Conservation (phyloP, 1,140 invertebrate species). For the Caenorhabditis latens region DNA sequence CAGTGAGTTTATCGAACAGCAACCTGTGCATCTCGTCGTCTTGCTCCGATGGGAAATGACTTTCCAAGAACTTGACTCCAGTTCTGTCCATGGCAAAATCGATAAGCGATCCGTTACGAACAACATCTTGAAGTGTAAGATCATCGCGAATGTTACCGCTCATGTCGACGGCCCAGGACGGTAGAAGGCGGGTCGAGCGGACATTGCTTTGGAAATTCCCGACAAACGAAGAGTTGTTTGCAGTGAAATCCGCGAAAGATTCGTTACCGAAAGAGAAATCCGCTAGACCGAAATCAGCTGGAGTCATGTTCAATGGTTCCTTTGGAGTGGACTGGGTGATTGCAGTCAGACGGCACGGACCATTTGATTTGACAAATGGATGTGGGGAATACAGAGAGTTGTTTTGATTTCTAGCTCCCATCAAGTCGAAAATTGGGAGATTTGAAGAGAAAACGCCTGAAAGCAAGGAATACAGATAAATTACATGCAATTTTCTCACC, state of each 20-base stretch:
- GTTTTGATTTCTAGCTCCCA: background rate
- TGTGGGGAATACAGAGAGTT: slow-evolving; percentile 8
- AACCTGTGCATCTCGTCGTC: background rate
- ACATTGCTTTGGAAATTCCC: slow-evolving; percentile 34
- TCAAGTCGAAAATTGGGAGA: slow-evolving; percentile 5
- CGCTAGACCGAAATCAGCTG: slow-evolving; percentile 10
- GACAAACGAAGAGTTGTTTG: slow-evolving; percentile 19
- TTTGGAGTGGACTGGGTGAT: background rate
- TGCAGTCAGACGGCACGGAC: slow-evolving; percentile 17
- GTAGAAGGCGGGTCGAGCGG: background rate
- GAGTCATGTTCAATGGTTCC: background rate
- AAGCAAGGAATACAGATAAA: background rate
- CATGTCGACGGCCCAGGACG: background rate
- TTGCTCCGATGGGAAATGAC: background rate
- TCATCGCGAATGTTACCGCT: slow-evolving; percentile 28
- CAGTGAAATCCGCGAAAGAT: slow-evolving; percentile 22
- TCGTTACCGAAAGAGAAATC: slow-evolving; percentile 20
- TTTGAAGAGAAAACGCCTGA: slow-evolving; percentile 21
- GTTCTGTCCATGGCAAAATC: slow-evolving; percentile 24
- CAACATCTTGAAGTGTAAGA: slow-evolving; percentile 18
- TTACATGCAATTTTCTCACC: background rate
- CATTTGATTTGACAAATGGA: slow-evolving; percentile 7
- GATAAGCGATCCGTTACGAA: slow-evolving; percentile 14
- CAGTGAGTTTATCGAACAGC: slow-evolving; percentile 13
- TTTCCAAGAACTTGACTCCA: slow-evolving; percentile 34